These are phyloP conservation scores for Oceanodroma leucorhoa DNA, from an alignment of 2,797 vertebrate genomes.

Conservation along the genomic window DNA sequence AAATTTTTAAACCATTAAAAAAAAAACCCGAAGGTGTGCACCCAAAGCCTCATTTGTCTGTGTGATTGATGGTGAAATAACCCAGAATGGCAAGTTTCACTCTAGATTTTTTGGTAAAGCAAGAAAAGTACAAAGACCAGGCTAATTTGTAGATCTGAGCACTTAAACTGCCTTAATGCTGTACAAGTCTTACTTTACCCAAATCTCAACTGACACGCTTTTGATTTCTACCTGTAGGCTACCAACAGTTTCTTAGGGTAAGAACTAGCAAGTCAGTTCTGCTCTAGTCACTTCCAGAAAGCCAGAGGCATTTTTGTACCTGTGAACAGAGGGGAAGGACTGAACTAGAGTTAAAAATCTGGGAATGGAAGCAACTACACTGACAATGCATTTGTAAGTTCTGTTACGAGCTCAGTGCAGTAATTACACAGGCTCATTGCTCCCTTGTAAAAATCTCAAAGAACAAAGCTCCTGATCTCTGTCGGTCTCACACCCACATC, in stretches of 20 bases:
- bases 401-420: neutral
- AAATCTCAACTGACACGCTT: conserved; percentile 58
- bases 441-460: neutral
- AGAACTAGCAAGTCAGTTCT: conserved; percentile 62
- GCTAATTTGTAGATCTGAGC: conserved; percentile 22
- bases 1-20: neutral
- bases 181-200: neutral
- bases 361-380: neutral
- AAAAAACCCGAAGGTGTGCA: accelerated
- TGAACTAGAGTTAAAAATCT: conserved; percentile 13
- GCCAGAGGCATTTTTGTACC: conserved; percentile 59
- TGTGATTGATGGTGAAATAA: conserved; percentile 38
- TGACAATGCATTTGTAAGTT: neutral
- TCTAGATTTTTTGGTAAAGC: conserved; percentile 1
- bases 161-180: neutral
- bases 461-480: neutral
- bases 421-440: neutral
- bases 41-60: neutral
- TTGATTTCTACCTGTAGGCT: conserved; percentile 66
- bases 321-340: neutral
- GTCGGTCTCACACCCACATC: neutral
- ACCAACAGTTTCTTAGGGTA: conserved; percentile 55
- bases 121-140: neutral
- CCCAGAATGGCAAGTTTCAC: conserved; percentile 10
- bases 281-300: conserved; percentile 42